phyloP scores from a whole-genome alignment of 1,140 invertebrate species.

The Trichogramma pretiosum region DNA sequence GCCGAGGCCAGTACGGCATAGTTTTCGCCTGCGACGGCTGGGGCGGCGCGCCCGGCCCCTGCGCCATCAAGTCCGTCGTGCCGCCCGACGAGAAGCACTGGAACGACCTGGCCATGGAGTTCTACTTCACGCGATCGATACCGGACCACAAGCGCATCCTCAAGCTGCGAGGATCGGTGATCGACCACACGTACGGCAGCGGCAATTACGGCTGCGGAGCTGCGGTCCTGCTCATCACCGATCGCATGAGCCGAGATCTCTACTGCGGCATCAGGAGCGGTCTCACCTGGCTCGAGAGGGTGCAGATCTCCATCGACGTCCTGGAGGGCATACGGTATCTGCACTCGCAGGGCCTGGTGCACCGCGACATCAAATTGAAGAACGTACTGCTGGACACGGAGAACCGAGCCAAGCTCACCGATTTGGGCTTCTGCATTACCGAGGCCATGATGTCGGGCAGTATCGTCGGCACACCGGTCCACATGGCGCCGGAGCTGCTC shows the following conservation, averaged over 20 bases:
- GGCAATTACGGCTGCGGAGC: constrained; percentile 50
- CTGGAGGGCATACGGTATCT: constrained; percentile 78
- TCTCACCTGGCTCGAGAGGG: constrained; percentile 57
- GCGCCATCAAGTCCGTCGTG: constrained; percentile 84
- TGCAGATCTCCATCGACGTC: constrained; percentile 76
- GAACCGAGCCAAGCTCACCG: constrained; percentile 74
- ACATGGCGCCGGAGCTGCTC: constrained; percentile 86
- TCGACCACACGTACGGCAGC: constrained; percentile 67
- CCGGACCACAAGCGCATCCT: constrained; percentile 78
- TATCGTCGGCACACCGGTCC: constrained; percentile 80
- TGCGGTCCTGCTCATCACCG: constrained; percentile 75
- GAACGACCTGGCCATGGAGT: constrained; percentile 87
- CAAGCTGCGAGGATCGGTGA: constrained; percentile 70
- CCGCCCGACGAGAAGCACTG: constrained; percentile 86
- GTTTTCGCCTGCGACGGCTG: constrained; percentile 77
- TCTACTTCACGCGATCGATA: constrained; percentile 79
- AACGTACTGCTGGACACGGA: constrained; percentile 73
- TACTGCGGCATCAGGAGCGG: constrained; percentile 70
- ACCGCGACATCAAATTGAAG: constrained; percentile 84
- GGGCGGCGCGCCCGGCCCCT: constrained; percentile 60
- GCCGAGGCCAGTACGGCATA: constrained; percentile 86
- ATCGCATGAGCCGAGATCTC: constrained; percentile 65
- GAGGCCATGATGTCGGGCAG: constrained; percentile 85
- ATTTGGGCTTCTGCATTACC: constrained; percentile 86
- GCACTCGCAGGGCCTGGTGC: constrained; percentile 76